Percentiles rank a stretch among this genome's conserved stretches.
Evolutionary conservation across 2,888 invertebrate species (phyloP).

Genomic region (Heliconius erato): DNA sequence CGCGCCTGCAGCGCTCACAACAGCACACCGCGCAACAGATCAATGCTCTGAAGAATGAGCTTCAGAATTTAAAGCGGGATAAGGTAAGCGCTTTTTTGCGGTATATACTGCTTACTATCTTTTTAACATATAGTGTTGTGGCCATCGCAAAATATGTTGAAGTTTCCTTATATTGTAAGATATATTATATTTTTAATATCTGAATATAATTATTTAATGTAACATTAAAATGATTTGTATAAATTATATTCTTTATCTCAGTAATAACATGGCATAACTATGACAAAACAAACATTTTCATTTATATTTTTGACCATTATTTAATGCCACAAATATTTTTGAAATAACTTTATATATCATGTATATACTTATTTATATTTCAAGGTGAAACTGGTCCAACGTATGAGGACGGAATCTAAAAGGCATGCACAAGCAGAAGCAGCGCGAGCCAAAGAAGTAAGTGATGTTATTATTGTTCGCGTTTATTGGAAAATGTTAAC

Average conservation of each 20-base stretch:
- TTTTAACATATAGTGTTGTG: no score
- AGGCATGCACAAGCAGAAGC: slow-evolving; percentile 94
- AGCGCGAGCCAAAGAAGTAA: slow-evolving; percentile 90
- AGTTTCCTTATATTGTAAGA: no score
- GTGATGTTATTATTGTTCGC: neutral
- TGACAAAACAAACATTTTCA: no score
- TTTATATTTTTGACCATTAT: no score
- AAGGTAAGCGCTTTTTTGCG: slow-evolving; percentile 86
- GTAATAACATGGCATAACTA: no score
- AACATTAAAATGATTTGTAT: no score
- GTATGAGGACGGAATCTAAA: slow-evolving; percentile 96
- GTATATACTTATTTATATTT: neutral
- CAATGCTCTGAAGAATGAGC: slow-evolving; percentile 90
- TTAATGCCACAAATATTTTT: neutral
- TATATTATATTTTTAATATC: no score
- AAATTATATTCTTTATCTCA: no score
- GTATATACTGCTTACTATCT: neutral
- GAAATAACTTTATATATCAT: no score
- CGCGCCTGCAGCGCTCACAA: slow-evolving; percentile 92
- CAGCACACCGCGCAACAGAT: slow-evolving; percentile 97
- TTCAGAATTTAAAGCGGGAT: slow-evolving; percentile 95
- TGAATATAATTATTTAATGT: no score
- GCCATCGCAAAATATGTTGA: no score
- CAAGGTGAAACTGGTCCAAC: slow-evolving; percentile 94
- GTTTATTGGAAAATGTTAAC: neutral